Evolutionary conservation across 2,888 invertebrate genomes (phyloP), one percentile per base, ranked within the genome.

Genomic region (Macaria notata): DNA sequence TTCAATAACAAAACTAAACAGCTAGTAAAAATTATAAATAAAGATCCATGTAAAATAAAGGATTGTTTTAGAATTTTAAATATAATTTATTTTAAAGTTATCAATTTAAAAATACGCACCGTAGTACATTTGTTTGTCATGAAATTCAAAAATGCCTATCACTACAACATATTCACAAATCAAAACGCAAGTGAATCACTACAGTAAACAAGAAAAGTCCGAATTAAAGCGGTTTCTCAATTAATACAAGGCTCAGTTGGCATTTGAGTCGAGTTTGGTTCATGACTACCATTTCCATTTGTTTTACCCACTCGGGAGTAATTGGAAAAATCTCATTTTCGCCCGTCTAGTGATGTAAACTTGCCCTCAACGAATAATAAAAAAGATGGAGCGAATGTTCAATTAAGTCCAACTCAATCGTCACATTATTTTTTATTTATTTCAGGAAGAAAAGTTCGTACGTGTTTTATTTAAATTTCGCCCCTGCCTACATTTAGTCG

Each of bases 261-360:
- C 66, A 54, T 61, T 49, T 55, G 52, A 53, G 50, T 55, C 68
- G 70, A 67, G 69, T 66, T 69, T 63, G 68, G 71, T 69, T 63
- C 50, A 65, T 72, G 69, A 72, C 71, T 68, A 51, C 42, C 59
- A 41, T 52, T 56, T 78, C 81, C 81, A 79, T 81, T 83, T 81
- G 76, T 76, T 76, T 76, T 65, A 70, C 72, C 69, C 68, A 69
- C 73, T n/a, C 70, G 73, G 72, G 69, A 65, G 76, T 86, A 86
- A 86, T 87, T 88, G 86, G 79, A 86, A 87, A 86, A 81, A 77
- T 82, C 82, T 85, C 80, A 83, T 83, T 81, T 81, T 69, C 71
- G 69, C 72, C 70, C 72, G 73, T 72, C 79, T 79, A 78, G 76
- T 78, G 76, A 76, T 66, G 72, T 72, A 79, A 79, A 81, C 75